phyloP scores from a whole-genome alignment of 1,140 invertebrate species.

The Dendroctonus valens region DNA sequence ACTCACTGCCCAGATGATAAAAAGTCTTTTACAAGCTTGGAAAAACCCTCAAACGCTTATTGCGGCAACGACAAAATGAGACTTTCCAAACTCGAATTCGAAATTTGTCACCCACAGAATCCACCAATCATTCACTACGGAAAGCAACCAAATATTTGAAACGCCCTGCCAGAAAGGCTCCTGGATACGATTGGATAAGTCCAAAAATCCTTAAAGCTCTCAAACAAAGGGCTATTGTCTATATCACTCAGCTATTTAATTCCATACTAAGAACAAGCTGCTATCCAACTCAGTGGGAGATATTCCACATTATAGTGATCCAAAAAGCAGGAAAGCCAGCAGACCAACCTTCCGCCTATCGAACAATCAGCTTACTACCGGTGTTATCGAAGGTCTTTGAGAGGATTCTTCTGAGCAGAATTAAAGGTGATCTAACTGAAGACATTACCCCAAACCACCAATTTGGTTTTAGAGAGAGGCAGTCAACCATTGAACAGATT shows the following conservation, averaged over 20 bases:
- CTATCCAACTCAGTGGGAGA: not conserved
- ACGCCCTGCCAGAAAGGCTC: not conserved
- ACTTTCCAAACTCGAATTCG: not conserved
- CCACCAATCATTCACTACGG: not conserved
- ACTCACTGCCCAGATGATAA: not conserved
- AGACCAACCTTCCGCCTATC: not conserved
- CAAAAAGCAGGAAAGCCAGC: constrained; percentile 1
- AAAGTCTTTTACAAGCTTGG: not conserved
- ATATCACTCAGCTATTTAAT: no score
- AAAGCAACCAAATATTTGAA: constrained; percentile 1
- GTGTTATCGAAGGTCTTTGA: constrained; percentile 1
- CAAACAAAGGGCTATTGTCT: no score
- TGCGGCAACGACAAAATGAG: not conserved
- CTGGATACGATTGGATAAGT: no score
- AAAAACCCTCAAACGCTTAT: not conserved
- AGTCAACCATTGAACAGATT: not conserved
- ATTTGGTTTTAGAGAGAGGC: no score
- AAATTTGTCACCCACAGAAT: not conserved
- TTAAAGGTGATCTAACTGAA: not conserved
- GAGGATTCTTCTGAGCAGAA: not conserved
- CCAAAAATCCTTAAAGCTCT: no score
- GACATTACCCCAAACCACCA: no score
- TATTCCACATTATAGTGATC: not conserved
- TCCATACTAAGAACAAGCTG: no score
- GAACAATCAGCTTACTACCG: not conserved